phyloP scores from a whole-genome alignment of 2,113 vertebrate species.

The Eolophus roseicapilla region DNA sequence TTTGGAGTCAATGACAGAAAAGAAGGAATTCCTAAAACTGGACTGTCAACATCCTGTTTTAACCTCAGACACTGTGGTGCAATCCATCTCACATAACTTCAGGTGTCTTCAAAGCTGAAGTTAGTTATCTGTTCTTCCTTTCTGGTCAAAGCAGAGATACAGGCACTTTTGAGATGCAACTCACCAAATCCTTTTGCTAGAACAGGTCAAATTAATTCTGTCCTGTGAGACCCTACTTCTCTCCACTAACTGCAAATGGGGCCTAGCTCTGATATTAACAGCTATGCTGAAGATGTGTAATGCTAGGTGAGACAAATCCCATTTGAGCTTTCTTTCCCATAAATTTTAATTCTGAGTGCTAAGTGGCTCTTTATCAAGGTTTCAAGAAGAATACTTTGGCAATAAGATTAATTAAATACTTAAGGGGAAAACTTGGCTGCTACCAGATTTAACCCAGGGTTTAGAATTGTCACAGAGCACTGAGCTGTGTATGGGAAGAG shows the following conservation, averaged over 20 bases:
- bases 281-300: not conserved
- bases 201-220: not conserved
- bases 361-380: conserved; percentile 64
- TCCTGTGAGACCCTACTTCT: not conserved
- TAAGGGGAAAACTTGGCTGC: conserved; percentile 26
- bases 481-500: not conserved
- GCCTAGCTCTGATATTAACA: not conserved
- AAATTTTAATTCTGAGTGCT: conserved; percentile 41
- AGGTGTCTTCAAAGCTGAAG: not conserved
- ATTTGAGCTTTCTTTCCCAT: not conserved
- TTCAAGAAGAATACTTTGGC: conserved; percentile 50
- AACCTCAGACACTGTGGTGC: not conserved
- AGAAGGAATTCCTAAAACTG: conserved; percentile 13
- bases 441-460: conserved; percentile 12
- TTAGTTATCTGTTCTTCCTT: not conserved
- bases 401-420: conserved; percentile 60
- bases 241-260: not conserved
- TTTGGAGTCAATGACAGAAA: not conserved
- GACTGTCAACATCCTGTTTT: not conserved
- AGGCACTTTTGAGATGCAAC: not conserved
- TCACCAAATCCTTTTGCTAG: not conserved
- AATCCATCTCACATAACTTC: not conserved
- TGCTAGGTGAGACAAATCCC: conserved; percentile 29
- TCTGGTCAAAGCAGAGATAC: not conserved
- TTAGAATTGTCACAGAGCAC: not conserved